A percentile compares a stretch with the other conserved stretches of the same genome.
Evolutionary conservation across 2,888 invertebrate species (phyloP).

Genomic region (Eupithecia abbreviata): DNA sequence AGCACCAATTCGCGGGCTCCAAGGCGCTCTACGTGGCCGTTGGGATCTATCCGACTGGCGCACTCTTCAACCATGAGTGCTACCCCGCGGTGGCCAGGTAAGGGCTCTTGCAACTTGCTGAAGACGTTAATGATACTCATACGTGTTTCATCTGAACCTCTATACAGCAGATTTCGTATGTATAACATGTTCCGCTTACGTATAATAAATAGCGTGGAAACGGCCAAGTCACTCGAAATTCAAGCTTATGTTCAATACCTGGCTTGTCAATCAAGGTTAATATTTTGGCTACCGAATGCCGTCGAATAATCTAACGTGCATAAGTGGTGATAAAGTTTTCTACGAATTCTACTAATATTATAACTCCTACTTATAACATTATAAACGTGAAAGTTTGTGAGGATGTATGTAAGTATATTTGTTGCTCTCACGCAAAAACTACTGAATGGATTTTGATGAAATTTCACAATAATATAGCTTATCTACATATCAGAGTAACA

Average conservation of each 20-base stretch:
- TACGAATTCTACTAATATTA: too few species aligned
- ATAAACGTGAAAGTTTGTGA: too few species aligned
- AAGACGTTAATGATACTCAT: background rate
- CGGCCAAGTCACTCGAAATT: background rate
- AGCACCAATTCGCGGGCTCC: slow-evolving; percentile 80
- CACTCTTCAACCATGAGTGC: slow-evolving; percentile 93
- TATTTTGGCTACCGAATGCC: background rate
- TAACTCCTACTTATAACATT: too few species aligned
- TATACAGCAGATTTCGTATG: background rate
- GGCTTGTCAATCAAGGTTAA: background rate
- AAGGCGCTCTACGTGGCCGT: slow-evolving; percentile 86
- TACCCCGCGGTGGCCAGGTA: slow-evolving; percentile 90
- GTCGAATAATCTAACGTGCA: background rate
- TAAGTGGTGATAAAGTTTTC: too few species aligned
- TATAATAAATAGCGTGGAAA: background rate
- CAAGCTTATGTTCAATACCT: background rate
- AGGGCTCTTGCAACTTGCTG: slow-evolving; percentile 1
- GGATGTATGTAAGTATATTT: too few species aligned
- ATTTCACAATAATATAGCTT: too few species aligned
- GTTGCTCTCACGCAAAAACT: too few species aligned
- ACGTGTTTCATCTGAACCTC: background rate
- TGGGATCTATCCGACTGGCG: slow-evolving; percentile 89
- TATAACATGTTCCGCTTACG: background rate
- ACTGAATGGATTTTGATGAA: too few species aligned
- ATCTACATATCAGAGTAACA: too few species aligned